These are phyloP conservation scores for Neoascia interrupta DNA, from an alignment of 2,888 invertebrate species.

Conservation along the genomic window DNA sequence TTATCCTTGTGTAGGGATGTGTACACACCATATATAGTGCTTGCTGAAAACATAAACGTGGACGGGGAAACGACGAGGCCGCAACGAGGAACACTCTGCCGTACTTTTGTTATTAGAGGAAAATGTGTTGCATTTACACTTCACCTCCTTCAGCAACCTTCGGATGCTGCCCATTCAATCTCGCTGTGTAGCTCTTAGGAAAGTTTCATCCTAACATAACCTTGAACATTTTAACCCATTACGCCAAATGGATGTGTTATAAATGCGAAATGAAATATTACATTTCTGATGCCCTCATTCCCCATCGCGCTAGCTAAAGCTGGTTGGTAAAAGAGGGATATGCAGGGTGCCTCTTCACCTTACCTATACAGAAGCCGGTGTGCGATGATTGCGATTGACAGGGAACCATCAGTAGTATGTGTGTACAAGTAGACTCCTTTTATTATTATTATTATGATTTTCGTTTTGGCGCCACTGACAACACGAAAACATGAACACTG, in stretches of 20 bases:
- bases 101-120: conserved; percentile 39
- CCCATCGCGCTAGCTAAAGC: conserved; percentile 1
- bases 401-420: conserved; percentile 11
- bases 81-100: too few relatives aligned
- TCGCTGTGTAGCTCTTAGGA: conserved; percentile 11
- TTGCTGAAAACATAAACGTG: too few relatives aligned
- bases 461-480: conserved; percentile 63
- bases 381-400: conserved; percentile 34
- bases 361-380: conserved; percentile 5
- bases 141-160: conserved; percentile 35
- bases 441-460: conserved; percentile 66
- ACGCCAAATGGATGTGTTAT: conserved; percentile 67
- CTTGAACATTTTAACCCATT: conserved; percentile 69
- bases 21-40: too few relatives aligned
- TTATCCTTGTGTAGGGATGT: conserved; percentile 47
- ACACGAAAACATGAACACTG: conserved; percentile 50
- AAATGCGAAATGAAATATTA: conserved; percentile 68
- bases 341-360: too few relatives aligned
- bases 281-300: conserved; percentile 44
- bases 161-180: conserved; percentile 49
- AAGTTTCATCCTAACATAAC: conserved; percentile 57
- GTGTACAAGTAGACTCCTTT: conserved; percentile 53
- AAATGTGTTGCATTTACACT: conserved; percentile 59
- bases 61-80: too few relatives aligned
- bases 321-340: conserved; percentile 1